phyloP scores from a whole-genome alignment of 2,797 vertebrate species.

The Mormyrops boulengeri region DNA sequence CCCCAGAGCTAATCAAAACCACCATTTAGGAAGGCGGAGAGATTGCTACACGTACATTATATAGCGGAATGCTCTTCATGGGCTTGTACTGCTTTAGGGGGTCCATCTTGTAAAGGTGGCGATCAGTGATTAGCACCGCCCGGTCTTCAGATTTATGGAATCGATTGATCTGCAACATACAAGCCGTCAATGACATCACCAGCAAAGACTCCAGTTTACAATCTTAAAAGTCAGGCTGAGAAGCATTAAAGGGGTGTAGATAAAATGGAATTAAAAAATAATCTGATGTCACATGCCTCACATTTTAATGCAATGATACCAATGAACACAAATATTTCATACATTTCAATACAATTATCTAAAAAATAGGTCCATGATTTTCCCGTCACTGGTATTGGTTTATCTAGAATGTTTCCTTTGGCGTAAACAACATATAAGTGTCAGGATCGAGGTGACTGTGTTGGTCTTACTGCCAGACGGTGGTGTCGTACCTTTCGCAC shows the following conservation, averaged over 20 bases:
- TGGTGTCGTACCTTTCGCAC: constrained; percentile 74
- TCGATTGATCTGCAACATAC: constrained; percentile 75
- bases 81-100: constrained; percentile 89
- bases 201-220: neutral
- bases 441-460: neutral
- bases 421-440: neutral
- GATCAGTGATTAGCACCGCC: constrained; percentile 87
- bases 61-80: constrained; percentile 94
- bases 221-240: neutral
- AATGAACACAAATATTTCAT: neutral
- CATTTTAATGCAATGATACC: neutral
- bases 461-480: neutral
- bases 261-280: neutral
- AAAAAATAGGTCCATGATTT: neutral
- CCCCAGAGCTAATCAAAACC: neutral
- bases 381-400: neutral
- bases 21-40: neutral
- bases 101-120: constrained; percentile 98
- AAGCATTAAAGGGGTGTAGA: neutral
- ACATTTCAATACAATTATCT: neutral
- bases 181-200: neutral
- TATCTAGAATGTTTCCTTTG: neutral
- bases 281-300: neutral
- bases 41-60: constrained; percentile 70
- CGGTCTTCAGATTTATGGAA: constrained; percentile 90